Base-by-base conservation (phyloP, 2,797 vertebrate genomes). In the Xenops minutus region DNA sequence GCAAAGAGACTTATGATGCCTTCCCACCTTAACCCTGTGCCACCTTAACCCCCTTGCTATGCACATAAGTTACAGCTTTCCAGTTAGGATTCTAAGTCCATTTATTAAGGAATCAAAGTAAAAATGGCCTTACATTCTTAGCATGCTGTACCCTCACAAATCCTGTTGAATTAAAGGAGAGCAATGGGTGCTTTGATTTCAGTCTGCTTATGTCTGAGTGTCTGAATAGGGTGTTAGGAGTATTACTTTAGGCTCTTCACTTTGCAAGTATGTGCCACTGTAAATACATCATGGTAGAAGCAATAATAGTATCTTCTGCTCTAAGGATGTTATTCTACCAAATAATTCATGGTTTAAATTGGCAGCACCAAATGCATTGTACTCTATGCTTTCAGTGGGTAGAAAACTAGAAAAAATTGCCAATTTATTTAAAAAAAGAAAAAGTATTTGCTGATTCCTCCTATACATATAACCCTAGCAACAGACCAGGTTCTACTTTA, bases 61-160 rank as follows among this genome's bases (percentile, higher is more conserved):
- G 67, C 88, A 58, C 64, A 63, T 36, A 52, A 84, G 80, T 84
- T 85, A 75, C 61, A 85, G 83, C 75, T 89, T 95, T 92, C 88
- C 86, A 79, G 63, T 54, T 41, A 44, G 64, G 64, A 48, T 68
- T 58, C 71, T 89, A 95, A 96, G 72, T 62, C 93, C 14, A 2
- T 77, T 95, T 94, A 94, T 91, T 93, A 94, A 89, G n/a, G 61
- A 96, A 87, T 93, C 93, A 96, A 95, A 96, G 90, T 93, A 62
- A 92, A 96, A 95, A 67, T 17, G 10, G 54, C 56, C 80, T 94
- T 64, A 89, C 87, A 92, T 74, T 95, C 93, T 88, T 95, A 85
- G 87, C 20, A 2, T 95, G 80, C 79, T 0, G 1, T 71, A 71
- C 30, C 30, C 64, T 85, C 93, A 67, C 88, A 96, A 95, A 97